phyloP scores from a whole-genome alignment of 2,797 vertebrate genomes.

The Macroramphosus scolopax region DNA sequence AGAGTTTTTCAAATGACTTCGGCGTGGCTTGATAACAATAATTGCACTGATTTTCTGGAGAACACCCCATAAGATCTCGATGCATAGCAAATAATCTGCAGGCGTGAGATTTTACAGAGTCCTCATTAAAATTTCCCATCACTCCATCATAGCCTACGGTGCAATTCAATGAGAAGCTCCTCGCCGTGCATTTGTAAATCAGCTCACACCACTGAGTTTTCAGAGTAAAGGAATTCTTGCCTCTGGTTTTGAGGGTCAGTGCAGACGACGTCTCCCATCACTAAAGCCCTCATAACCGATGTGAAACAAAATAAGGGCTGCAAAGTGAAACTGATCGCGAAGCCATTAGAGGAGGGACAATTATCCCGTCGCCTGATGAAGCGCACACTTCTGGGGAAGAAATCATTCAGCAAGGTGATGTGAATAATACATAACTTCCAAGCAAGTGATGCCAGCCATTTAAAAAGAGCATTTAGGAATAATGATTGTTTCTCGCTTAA shows the following conservation, averaged over 20 bases:
- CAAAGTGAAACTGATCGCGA: conserved; percentile 46
- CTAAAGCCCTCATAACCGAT: conserved; percentile 39
- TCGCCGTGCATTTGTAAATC: conserved; percentile 52
- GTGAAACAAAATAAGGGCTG: conserved; percentile 36
- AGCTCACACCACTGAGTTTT: conserved; percentile 34
- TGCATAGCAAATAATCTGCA: conserved; percentile 46
- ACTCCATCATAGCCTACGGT: conserved; percentile 46
- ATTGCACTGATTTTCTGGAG: conserved; percentile 36
- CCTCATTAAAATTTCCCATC: conserved; percentile 63
- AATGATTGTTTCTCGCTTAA: conserved; percentile 59
- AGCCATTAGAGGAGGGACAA: conserved; percentile 50
- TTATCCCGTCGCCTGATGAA: conserved; percentile 57
- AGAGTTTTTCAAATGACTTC: conserved; percentile 32
- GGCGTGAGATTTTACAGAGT: conserved; percentile 27
- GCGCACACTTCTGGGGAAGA: conserved; percentile 48
- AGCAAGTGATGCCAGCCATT: conserved; percentile 58
- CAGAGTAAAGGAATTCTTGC: conserved; percentile 34
- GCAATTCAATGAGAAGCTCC: conserved; percentile 44
- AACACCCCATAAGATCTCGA: conserved; percentile 30
- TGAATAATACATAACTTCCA: conserved; percentile 63
- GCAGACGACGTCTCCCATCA: conserved; percentile 20
- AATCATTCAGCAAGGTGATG: conserved; percentile 36
- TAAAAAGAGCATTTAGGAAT: conserved; percentile 57
- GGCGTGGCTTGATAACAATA: conserved; percentile 32
- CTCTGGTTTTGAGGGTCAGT: conserved; percentile 44